Conservation (phyloP, 2,113 vertebrate genomes). For the Corydoras maculifer region DNA sequence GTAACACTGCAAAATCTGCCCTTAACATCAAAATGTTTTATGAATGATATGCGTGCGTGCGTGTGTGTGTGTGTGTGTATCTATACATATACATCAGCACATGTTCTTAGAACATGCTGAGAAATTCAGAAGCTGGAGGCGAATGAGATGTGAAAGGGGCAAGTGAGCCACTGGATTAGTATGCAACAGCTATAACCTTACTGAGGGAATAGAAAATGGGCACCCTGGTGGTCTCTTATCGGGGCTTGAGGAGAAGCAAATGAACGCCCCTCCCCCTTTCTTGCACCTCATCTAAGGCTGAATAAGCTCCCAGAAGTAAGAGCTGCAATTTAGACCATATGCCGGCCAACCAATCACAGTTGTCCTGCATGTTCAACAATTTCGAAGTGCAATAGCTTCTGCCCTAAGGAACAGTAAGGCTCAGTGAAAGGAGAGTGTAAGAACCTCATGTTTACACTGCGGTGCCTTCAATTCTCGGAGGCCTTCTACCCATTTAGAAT, state of each 20-base stretch:
- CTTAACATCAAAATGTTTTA: no score
- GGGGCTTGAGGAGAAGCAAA: constrained; percentile 24
- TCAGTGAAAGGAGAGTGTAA: background rate
- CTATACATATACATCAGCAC: background rate
- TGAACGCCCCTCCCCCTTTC: constrained; percentile 13
- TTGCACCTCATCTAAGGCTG: constrained; percentile 4
- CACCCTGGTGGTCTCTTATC: constrained; percentile 30
- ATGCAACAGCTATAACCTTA: constrained; percentile 27
- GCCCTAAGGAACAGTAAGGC: constrained; percentile 4
- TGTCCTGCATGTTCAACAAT: constrained; percentile 13
- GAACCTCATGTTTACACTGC: background rate
- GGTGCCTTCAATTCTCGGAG: background rate
- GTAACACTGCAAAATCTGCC: no score
- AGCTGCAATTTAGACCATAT: constrained; percentile 2
- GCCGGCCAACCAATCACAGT: constrained; percentile 21
- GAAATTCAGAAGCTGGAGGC: constrained; percentile 33
- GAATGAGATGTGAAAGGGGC: constrained; percentile 40
- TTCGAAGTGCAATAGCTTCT: constrained; percentile 15
- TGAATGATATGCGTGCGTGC: background rate
- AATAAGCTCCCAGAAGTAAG: constrained; percentile 1
- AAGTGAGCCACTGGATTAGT: constrained; percentile 32
- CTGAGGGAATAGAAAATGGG: constrained; percentile 29
- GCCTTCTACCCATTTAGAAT: background rate
- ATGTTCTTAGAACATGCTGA: background rate
- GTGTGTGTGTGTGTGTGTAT: constrained; percentile 12